Base-by-base conservation (phyloP, 2,113 vertebrate species). In the Shinisaurus crocodilurus region DNA sequence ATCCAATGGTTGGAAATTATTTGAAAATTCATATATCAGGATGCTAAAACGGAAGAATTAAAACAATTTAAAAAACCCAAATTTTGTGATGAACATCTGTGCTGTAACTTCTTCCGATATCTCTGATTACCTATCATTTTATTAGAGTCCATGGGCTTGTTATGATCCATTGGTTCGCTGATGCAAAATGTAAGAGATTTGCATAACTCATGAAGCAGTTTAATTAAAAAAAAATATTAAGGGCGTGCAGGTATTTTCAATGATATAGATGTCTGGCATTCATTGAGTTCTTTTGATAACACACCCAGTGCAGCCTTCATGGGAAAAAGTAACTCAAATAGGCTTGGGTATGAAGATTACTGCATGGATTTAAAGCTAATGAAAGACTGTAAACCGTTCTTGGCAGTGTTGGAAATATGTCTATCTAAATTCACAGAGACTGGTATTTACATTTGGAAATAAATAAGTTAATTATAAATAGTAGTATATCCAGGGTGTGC, bases 31-130 rank as follows among this genome's bases (percentile, higher is more conserved):
- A 29, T 12, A 86, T 75, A n/a, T 5, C 23, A 60, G 25, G 15
- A 12, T 40, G 13, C 76, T 45, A 63, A 63, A 63, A 34, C 45
- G 29, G 15, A 77, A 63, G 40, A 34, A 76, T 77, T 12, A 87
- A 37, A 86, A 75, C 16, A 50, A 65, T 48, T 86, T n/a, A 50
- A 27, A 60, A 86, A 18, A 34, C 23, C 29, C 75, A 40, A 88
- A 50, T 88, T 43, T 94, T 90, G 79, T 88, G 88, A 87, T 92
- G 93, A 94, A 90, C 34, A 87, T 86, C 69, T 83, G 12, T 50
- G 20, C 57, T 81, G n/a, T 83, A 77, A 16, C 70, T 50, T 89
- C 43, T 54, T 29, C n/a, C 13, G 84, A 54, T 76, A 37, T 69
- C 60, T 43, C n/a, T 70, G 48, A 77, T 69, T 88, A 84, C 48